Conservation (phyloP, 2,888 invertebrate species). For the Pimpla rufipes region DNA sequence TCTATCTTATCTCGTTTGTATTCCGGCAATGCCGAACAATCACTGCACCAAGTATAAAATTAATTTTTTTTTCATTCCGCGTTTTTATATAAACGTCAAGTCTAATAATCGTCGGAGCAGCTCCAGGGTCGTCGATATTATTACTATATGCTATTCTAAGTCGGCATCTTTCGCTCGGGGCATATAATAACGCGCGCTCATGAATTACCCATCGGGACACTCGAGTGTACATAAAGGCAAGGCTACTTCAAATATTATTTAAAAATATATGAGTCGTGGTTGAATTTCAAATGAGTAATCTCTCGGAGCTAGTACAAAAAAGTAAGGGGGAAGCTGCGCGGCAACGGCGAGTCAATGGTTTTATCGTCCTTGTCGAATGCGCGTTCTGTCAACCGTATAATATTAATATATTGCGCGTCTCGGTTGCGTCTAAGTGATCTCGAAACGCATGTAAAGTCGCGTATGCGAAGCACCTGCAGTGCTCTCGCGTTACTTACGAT, state of each 20-base stretch:
- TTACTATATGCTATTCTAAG: conserved; percentile 10
- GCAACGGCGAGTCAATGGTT: conserved; percentile 55
- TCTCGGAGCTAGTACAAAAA: conserved; percentile 20
- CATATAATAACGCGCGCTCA: conserved; percentile 52
- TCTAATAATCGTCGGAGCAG: not conserved
- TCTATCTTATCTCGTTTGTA: not conserved
- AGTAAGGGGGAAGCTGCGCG: not conserved
- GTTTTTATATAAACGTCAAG: not conserved
- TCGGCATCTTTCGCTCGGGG: conserved; percentile 44
- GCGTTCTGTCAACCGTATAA: conserved; percentile 44
- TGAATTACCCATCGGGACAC: conserved; percentile 69
- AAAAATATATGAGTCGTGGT: conserved; percentile 69
- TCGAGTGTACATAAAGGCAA: conserved; percentile 70
- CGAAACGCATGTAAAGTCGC: conserved; percentile 22
- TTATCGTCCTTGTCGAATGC: conserved; percentile 62
- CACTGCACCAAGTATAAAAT: not conserved
- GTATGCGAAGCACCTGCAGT: conserved; percentile 14
- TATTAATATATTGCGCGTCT: conserved; percentile 36
- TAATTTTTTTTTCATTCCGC: not conserved
- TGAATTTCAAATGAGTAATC: conserved; percentile 66
- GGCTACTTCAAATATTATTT: conserved; percentile 72
- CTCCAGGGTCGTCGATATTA: conserved; percentile 20
- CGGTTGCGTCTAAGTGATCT: conserved; percentile 24
- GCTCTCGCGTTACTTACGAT: not conserved
- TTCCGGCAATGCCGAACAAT: not conserved